Evolutionary conservation across 2,888 invertebrate genomes (phyloP).

Genomic region (Torymus auratus): DNA sequence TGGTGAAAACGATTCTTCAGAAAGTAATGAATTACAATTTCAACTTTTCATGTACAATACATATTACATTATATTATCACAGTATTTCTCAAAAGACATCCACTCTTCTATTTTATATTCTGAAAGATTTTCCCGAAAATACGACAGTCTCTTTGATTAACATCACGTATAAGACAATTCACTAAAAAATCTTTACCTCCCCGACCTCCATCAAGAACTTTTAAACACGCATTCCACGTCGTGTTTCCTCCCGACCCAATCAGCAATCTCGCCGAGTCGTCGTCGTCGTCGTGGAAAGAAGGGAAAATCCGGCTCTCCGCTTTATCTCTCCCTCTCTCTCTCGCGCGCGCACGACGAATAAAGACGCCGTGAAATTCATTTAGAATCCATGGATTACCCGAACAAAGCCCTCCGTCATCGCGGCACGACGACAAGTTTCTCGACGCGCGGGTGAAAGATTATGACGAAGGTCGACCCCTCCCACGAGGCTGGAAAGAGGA

Average conservation of each 20-base stretch:
- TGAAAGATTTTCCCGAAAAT: too few relatives aligned
- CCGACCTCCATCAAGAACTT: neutral
- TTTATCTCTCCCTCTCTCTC: conserved; percentile 11
- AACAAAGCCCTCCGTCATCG: conserved; percentile 51
- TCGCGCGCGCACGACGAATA: conserved; percentile 16
- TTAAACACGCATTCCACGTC: neutral
- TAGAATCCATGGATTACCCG: conserved; percentile 53
- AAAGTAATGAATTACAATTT: too few relatives aligned
- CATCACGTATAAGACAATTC: too few relatives aligned
- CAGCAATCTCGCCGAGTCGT: conserved; percentile 11
- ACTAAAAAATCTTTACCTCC: too few relatives aligned
- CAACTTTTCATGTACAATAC: too few relatives aligned
- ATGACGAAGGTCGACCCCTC: conserved; percentile 51
- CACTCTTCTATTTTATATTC: too few relatives aligned
- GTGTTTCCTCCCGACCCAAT: conserved; percentile 27
- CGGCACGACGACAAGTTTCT: conserved; percentile 47
- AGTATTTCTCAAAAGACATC: too few relatives aligned
- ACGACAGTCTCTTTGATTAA: too few relatives aligned
- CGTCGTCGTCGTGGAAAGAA: neutral
- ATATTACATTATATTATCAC: too few relatives aligned
- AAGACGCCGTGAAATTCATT: conserved; percentile 55
- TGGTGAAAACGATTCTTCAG: too few relatives aligned
- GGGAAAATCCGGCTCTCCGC: conserved; percentile 28
- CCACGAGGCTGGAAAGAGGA: conserved; percentile 8
- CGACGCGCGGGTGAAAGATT: conserved; percentile 56